These are phyloP conservation scores for Stigmatopora argus DNA, from an alignment of 2,113 vertebrate species.

Conservation along the genomic window DNA sequence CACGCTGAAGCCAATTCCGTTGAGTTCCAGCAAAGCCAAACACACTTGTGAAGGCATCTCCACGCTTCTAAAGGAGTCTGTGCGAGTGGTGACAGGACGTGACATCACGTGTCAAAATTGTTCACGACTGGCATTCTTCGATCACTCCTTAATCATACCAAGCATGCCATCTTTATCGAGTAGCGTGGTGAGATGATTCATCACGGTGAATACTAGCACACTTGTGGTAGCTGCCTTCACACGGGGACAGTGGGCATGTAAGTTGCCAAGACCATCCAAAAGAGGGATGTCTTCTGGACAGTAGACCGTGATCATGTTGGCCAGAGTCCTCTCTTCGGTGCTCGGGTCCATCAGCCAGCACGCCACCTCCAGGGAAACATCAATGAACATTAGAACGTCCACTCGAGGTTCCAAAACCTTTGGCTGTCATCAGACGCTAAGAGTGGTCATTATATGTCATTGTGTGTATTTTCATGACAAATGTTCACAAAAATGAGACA, in stretches of 20 bases:
- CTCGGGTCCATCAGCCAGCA: conserved; percentile 89
- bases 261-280: conserved; percentile 76
- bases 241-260: conserved; percentile 72
- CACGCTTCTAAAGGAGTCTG: conserved; percentile 79
- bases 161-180: conserved; percentile 79
- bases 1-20: conserved; percentile 90
- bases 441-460: no score
- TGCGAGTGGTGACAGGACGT: background rate
- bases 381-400: background rate
- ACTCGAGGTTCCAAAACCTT: background rate
- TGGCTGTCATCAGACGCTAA: no score
- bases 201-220: conserved; percentile 76
- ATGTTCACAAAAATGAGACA: no score
- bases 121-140: background rate
- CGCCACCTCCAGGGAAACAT: conserved; percentile 72
- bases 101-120: background rate
- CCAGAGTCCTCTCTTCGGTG: conserved; percentile 83
- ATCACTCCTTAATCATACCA: conserved; percentile 59
- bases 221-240: conserved; percentile 81
- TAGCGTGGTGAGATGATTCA: conserved; percentile 74
- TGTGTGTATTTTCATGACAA: no score
- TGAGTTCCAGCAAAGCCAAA: conserved; percentile 88
- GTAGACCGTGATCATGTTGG: conserved; percentile 86
- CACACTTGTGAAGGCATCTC: conserved; percentile 94
- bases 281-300: conserved; percentile 79